Conservation (phyloP, 2,888 invertebrate genomes). For the Metacarcinus magister region DNA sequence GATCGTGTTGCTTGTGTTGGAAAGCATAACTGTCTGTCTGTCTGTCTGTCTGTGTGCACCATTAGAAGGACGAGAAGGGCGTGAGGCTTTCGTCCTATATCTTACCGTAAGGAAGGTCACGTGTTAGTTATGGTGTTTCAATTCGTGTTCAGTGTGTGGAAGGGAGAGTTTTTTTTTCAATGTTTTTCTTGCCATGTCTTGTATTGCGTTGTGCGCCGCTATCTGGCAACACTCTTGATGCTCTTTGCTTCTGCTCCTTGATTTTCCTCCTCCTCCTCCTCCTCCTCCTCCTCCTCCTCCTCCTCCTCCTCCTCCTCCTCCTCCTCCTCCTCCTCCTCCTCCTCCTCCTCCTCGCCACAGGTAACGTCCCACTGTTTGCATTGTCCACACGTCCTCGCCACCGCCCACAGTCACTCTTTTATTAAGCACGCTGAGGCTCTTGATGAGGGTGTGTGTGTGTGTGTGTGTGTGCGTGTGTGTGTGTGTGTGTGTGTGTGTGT, state of each 20-base stretch:
- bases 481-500: too few species aligned
- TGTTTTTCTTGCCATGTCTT: background rate
- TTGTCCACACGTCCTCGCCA: background rate
- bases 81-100: conserved; percentile 10
- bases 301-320: background rate
- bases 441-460: background rate
- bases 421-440: background rate
- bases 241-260: background rate
- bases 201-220: background rate
- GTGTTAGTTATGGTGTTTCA: background rate
- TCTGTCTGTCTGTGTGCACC: too few species aligned
- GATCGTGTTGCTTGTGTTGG: background rate
- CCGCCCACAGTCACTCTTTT: conserved; percentile 4
- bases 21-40: background rate
- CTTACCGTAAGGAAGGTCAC: background rate
- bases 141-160: background rate
- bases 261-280: background rate
- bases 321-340: background rate
- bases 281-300: background rate
- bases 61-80: background rate
- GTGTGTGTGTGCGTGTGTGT: too few species aligned
- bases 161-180: background rate
- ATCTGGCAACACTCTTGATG: conserved; percentile 1
- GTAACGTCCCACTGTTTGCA: conserved; percentile 4
- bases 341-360: conserved; percentile 4